Conservation (phyloP, 2,797 vertebrate genomes). For the Anguilla obscura region DNA sequence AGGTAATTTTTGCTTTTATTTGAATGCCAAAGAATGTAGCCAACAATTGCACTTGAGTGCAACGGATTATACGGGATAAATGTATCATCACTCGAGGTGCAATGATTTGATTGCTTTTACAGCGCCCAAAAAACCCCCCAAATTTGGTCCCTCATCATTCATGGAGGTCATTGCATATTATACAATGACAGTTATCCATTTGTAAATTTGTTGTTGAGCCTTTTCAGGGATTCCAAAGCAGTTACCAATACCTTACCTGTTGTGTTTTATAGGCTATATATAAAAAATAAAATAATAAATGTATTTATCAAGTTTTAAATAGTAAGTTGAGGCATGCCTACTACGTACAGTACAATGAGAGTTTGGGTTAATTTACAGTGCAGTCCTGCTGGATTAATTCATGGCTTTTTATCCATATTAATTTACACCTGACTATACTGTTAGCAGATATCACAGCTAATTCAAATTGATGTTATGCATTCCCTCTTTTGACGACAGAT, state of each 20-base stretch:
- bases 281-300: too few relatives aligned
- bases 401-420: neutral
- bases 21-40: neutral
- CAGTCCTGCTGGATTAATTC: neutral
- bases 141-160: neutral
- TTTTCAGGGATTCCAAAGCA: too few relatives aligned
- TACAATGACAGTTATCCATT: neutral
- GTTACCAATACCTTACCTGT: too few relatives aligned
- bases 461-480: neutral
- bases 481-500: neutral
- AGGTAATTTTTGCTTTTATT: neutral
- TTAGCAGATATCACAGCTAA: neutral
- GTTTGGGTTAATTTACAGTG: neutral
- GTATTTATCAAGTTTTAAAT: too few relatives aligned
- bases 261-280: too few relatives aligned
- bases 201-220: neutral
- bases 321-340: too few relatives aligned
- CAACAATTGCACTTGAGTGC: neutral
- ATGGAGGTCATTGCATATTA: neutral
- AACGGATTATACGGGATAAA: neutral
- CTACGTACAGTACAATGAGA: too few relatives aligned
- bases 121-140: neutral
- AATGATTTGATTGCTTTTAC: neutral
- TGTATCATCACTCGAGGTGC: neutral
- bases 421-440: neutral